phyloP scores from a whole-genome alignment of 2,888 invertebrate species.

The Rhorus exstirpatorius region DNA sequence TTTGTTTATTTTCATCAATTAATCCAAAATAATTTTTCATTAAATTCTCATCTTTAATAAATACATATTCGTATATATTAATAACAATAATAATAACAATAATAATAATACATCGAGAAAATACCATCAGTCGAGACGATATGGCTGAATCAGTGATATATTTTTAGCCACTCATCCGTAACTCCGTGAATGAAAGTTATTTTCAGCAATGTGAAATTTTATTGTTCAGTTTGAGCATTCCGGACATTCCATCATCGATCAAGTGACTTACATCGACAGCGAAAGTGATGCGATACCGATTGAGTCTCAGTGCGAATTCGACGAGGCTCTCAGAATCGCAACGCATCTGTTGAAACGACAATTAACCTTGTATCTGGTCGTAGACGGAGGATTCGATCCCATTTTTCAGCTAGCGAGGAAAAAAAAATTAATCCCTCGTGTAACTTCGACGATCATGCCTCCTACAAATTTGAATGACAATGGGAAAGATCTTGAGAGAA shows the following conservation, averaged over 20 bases:
- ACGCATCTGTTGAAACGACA: not conserved
- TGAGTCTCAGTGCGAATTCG: slow-evolving; percentile 85
- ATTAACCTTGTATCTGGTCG: slow-evolving; percentile 8
- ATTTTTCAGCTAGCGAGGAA: not conserved
- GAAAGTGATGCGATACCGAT: slow-evolving; percentile 85
- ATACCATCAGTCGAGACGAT: slow-evolving; percentile 1
- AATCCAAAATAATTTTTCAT: too few relatives aligned
- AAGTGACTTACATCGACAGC: slow-evolving; percentile 85
- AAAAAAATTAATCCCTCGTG: not conserved
- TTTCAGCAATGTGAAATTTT: slow-evolving; percentile 14
- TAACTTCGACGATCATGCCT: not conserved
- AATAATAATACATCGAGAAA: not conserved
- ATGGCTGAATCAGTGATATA: slow-evolving; percentile 40
- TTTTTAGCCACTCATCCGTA: slow-evolving; percentile 19
- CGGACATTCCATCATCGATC: slow-evolving; percentile 80
- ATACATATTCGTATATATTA: not conserved
- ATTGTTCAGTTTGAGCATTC: slow-evolving; percentile 15
- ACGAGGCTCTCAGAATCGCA: slow-evolving; percentile 83
- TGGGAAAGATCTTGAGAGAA: not conserved
- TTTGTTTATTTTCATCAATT: too few relatives aligned
- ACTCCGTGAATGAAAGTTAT: slow-evolving; percentile 19
- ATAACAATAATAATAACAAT: not conserved
- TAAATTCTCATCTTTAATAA: too few relatives aligned
- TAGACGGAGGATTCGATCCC: not conserved
- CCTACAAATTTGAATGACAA: slow-evolving; percentile 23